Evolutionary conservation across 2,888 invertebrate species (phyloP).

Genomic region (Rotaria socialis): DNA sequence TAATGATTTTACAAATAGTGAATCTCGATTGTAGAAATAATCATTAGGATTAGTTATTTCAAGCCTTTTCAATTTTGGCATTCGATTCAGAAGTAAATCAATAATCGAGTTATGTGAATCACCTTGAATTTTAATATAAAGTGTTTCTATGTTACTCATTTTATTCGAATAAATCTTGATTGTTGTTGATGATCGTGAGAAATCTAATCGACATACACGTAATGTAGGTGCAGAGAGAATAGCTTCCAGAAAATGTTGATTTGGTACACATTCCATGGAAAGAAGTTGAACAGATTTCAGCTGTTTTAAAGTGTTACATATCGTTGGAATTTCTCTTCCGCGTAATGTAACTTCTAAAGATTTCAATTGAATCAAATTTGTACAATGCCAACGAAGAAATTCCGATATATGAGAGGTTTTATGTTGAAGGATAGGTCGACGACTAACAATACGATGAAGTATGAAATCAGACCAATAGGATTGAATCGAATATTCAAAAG

Average conservation of each 20-base stretch:
- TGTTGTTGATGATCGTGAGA: background rate
- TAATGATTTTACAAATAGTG: background rate
- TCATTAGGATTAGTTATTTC: background rate
- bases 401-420: background rate
- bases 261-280: background rate
- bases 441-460: conserved; percentile 1
- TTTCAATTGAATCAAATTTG: background rate
- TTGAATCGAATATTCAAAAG: background rate
- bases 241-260: background rate
- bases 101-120: background rate
- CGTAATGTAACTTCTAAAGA: background rate
- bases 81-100: background rate
- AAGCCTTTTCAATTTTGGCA: background rate
- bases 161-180: background rate
- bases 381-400: conserved; percentile 10
- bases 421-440: background rate
- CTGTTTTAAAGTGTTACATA: background rate
- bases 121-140: background rate
- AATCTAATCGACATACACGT: background rate
- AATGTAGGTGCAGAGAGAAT: background rate
- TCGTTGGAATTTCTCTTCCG: background rate
- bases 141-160: background rate
- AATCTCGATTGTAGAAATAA: background rate
- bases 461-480: background rate
- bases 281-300: background rate